Evolutionary conservation across 1,140 invertebrate species (phyloP).

Genomic region (Bradynema listronoti): DNA sequence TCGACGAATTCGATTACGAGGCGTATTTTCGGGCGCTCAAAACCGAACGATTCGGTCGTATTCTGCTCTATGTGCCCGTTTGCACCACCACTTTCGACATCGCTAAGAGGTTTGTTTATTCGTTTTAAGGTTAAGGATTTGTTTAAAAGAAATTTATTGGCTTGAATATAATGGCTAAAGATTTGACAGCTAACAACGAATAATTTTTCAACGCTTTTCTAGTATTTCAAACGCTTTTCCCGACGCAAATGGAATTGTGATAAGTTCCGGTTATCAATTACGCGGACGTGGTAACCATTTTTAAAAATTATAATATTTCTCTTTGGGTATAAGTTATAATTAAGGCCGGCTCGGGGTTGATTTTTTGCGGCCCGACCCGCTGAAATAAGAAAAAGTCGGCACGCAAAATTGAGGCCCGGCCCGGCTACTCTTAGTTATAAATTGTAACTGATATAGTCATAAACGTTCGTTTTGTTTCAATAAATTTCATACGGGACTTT

Average conservation of each 20-base stretch:
- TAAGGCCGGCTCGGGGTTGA: no score
- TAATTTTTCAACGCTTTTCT: slow-evolving; percentile 32
- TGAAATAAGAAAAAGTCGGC: no score
- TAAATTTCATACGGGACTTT: no score
- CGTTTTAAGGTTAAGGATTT: no score
- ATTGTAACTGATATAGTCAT: no score
- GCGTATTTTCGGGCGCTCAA: slow-evolving; percentile 60
- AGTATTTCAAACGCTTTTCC: slow-evolving; percentile 52
- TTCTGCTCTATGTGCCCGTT: slow-evolving; percentile 75
- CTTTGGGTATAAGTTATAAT: no score
- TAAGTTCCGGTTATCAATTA: slow-evolving; percentile 72
- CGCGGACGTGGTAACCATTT: slow-evolving; percentile 62
- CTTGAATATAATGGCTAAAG: not conserved
- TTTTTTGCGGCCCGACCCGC: no score
- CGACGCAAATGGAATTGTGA: slow-evolving; percentile 66
- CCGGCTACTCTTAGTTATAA: no score
- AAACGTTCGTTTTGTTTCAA: no score
- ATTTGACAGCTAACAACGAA: slow-evolving; percentile 7
- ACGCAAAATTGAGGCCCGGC: no score
- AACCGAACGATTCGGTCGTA: slow-evolving; percentile 70
- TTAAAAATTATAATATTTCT: no score
- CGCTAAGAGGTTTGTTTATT: slow-evolving; percentile 62
- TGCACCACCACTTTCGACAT: slow-evolving; percentile 72
- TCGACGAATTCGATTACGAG: slow-evolving; percentile 30
- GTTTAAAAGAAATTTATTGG: slow-evolving; percentile 13